phyloP scores from a whole-genome alignment of 2,888 invertebrate species.

The Erpobdella octoculata region DNA sequence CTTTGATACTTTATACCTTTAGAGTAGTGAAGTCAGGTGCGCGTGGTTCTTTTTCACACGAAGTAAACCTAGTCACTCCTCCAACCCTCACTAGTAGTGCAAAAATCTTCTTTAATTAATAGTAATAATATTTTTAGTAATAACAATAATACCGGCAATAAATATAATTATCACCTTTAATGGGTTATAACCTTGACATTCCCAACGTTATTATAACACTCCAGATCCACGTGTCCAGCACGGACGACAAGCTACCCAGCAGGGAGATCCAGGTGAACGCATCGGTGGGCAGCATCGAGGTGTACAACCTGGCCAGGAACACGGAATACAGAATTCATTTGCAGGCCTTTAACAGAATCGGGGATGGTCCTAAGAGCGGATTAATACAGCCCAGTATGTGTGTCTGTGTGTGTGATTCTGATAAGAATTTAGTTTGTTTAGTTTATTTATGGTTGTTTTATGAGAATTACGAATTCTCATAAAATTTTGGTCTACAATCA shows the following conservation, averaged over 20 bases:
- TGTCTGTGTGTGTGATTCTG: not conserved
- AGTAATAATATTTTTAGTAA: not conserved
- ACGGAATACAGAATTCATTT: not conserved
- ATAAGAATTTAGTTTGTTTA: not conserved
- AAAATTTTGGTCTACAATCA: too few relatives aligned
- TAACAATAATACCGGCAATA: not conserved
- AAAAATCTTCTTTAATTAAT: not conserved
- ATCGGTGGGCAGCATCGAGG: not conserved
- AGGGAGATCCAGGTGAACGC: slow-evolving; percentile 20
- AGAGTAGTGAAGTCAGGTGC: too few relatives aligned
- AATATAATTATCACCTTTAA: not conserved
- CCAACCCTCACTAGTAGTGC: too few relatives aligned
- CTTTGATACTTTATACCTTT: too few relatives aligned
- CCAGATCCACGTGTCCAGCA: not conserved
- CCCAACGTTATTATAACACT: not conserved
- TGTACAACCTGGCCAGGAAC: slow-evolving; percentile 9
- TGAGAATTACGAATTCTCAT: too few relatives aligned
- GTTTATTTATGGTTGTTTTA: too few relatives aligned
- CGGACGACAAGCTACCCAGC: slow-evolving; percentile 2
- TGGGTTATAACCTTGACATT: not conserved
- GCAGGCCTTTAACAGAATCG: not conserved
- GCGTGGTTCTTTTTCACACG: too few relatives aligned
- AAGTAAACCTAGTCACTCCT: too few relatives aligned
- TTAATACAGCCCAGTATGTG: not conserved
- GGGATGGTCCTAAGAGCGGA: not conserved